A percentile compares a stretch with the other conserved stretches of the same genome.
These are phyloP conservation scores for Rachycentron canadum DNA, from an alignment of 2,797 vertebrate species.

Conservation along the genomic window DNA sequence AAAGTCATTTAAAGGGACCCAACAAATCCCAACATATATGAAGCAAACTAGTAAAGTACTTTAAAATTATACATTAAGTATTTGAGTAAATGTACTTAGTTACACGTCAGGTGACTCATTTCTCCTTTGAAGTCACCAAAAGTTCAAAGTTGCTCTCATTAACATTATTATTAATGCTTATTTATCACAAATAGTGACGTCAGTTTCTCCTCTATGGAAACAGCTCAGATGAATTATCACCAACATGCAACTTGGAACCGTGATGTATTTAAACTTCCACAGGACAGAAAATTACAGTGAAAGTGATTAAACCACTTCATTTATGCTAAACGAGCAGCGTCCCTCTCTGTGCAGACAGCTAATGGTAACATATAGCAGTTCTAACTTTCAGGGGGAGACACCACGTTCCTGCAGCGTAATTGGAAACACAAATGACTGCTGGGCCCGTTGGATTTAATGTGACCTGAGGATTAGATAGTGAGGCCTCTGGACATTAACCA, in stretches of 20 bases:
- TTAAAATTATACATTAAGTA: no score
- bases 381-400: conserved; percentile 47
- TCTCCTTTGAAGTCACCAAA: no score
- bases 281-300: conserved; percentile 17
- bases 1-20: no score
- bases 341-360: conserved; percentile 37
- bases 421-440: conserved; percentile 86
- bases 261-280: conserved; percentile 1
- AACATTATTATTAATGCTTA: background rate
- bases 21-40: no score
- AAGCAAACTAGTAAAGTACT: no score
- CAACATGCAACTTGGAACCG: background rate
- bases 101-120: no score
- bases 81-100: no score
- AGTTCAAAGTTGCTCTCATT: no score
- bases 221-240: background rate
- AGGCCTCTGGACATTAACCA: conserved; percentile 85
- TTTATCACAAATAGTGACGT: background rate
- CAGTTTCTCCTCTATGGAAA: conserved; percentile 14
- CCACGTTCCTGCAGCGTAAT: conserved; percentile 78
- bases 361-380: conserved; percentile 51
- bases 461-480: conserved; percentile 81
- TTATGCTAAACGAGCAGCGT: background rate
- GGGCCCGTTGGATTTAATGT: conserved; percentile 84
- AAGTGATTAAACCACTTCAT: conserved; percentile 43